phyloP scores from a whole-genome alignment of 2,888 invertebrate species.

The Norana najaformis region DNA sequence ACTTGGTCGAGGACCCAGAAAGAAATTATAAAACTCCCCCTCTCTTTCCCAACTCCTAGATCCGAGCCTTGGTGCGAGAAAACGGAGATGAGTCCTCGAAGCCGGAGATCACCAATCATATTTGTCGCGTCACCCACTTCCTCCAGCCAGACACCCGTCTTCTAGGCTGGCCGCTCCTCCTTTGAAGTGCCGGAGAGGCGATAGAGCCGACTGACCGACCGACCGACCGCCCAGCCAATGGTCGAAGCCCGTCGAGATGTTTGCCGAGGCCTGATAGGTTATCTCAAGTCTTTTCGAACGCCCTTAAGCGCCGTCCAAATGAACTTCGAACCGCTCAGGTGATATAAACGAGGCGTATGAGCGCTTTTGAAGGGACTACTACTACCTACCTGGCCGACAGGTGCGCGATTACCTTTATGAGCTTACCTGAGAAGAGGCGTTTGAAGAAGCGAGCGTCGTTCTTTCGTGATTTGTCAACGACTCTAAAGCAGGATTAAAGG shows the following conservation, averaged over 20 bases:
- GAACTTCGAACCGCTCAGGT: slow-evolving; percentile 18
- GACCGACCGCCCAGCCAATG: not conserved
- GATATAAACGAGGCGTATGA: slow-evolving; percentile 16
- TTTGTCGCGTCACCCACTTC: not conserved
- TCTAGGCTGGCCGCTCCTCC: slow-evolving; percentile 6
- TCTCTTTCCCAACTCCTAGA: too few relatives aligned
- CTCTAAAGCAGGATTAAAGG: not conserved
- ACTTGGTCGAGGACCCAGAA: too few relatives aligned
- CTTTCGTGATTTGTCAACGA: not conserved
- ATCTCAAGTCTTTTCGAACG: not conserved
- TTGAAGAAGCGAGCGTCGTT: not conserved
- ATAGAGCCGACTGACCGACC: not conserved
- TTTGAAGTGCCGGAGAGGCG: not conserved
- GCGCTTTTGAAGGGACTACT: slow-evolving; percentile 1
- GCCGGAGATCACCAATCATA: not conserved
- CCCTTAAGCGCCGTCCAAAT: not conserved
- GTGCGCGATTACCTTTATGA: slow-evolving; percentile 8
- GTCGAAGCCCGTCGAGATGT: slow-evolving; percentile 14
- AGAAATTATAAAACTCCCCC: too few relatives aligned
- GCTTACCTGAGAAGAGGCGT: slow-evolving; percentile 18
- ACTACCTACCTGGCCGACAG: slow-evolving; percentile 9
- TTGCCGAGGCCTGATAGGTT: slow-evolving; percentile 19
- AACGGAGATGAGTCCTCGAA: too few relatives aligned
- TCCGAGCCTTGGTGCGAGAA: too few relatives aligned
- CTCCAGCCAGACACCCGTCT: not conserved